Evolutionary conservation across 1,140 invertebrate genomes (phyloP), one percentile per base, ranked within the genome.

Genomic region (Radopholus similis): DNA sequence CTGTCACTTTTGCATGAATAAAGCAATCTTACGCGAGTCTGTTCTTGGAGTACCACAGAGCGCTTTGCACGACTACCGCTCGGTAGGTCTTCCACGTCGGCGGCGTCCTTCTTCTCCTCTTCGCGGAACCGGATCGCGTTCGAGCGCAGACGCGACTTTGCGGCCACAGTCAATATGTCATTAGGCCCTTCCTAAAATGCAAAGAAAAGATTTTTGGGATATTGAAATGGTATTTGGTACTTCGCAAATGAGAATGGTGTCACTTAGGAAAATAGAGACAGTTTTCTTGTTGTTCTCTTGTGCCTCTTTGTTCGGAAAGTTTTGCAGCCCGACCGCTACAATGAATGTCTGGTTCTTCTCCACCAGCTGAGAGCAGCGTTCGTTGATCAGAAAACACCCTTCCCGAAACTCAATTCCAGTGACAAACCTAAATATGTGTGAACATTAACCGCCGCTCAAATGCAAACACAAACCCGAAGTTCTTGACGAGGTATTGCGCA

Each of bases 391-490:
- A 37, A 98, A 86, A 0, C 91, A 91, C 74, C 90, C 90, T 84
- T 99, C 96, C 55, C 94, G 88, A 84, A 99, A 99, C 84, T 99
- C 95, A 77, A 98, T 91, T 8, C 96, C 96, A 88, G 93, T 97
- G 0, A 88, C 92, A 86, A 97, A 95, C 21, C 87, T 87, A 53
- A 53, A 72, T 60, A 57, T 21, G 13, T 35, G 11, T 53, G 13
- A 37, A 18, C 47, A 32, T 49, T 44, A 44, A 28, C 11, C 37
- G 3, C 32, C 9, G 40, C 34, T 13, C 11, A 47, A 62, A 5
- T 13, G 15, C n/a, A 56, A 49, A 34, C n/a, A 13, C 40, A 28
- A 74, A 89, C 83, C 93, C 94, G 84, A 95, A 90, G 74, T 80
- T 92, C 83, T 96, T 97, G 0, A 92, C 95, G 49, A 99, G 85